Percentiles rank a stretch among this genome's conserved stretches.
Conservation (phyloP, 1,140 invertebrate genomes). For the Magallana gigas region DNA sequence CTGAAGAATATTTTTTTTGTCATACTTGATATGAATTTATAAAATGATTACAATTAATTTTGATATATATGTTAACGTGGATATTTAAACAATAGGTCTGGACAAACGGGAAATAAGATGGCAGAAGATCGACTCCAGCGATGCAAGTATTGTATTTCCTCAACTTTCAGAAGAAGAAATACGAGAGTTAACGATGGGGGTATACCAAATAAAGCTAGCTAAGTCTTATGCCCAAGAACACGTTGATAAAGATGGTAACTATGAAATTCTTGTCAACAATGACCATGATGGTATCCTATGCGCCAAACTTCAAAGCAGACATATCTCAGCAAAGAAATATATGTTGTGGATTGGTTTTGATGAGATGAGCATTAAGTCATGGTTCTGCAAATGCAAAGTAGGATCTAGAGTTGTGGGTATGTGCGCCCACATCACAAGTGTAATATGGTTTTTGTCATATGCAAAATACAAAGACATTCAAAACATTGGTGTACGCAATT, state of each 20-base stretch:
- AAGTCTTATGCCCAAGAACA: conserved; percentile 33
- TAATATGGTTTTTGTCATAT: background rate
- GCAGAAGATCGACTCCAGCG: no score
- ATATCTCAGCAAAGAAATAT: conserved; percentile 19
- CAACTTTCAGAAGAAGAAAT: no score
- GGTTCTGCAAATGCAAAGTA: conserved; percentile 42
- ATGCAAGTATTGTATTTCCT: no score
- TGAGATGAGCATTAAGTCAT: background rate
- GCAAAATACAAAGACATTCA: background rate
- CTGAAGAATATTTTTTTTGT: no score
- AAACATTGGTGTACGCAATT: background rate
- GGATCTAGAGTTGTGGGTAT: background rate
- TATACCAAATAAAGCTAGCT: conserved; percentile 41
- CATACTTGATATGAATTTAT: background rate
- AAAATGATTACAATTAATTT: conserved; percentile 24
- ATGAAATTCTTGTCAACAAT: conserved; percentile 30
- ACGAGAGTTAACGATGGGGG: no score
- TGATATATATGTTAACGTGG: background rate
- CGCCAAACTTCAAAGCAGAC: conserved; percentile 40
- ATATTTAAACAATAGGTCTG: background rate
- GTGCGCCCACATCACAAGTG: background rate
- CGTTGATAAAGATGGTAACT: conserved; percentile 25
- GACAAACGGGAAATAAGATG: no score
- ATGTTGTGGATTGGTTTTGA: background rate
- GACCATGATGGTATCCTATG: background rate